Conservation (phyloP, 2,888 invertebrate species). For the Oxycera nigricornis region DNA sequence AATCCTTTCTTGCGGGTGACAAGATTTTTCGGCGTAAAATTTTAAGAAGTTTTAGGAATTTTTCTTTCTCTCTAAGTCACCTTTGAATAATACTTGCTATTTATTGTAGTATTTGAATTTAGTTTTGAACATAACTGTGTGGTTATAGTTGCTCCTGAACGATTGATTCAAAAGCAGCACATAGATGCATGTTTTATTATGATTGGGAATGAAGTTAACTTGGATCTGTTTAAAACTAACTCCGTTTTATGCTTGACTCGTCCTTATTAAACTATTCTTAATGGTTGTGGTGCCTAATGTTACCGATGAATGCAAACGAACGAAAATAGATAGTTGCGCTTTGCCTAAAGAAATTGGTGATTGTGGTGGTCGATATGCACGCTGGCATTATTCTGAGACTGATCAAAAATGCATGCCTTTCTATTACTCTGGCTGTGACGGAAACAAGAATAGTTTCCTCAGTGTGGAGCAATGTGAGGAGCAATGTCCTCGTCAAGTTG, state of each 20-base stretch:
- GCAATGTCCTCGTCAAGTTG: conserved; percentile 79
- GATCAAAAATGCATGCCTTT: conserved; percentile 91
- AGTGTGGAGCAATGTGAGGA: conserved; percentile 75
- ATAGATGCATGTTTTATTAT: no score
- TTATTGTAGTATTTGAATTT: no score
- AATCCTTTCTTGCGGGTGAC: no score
- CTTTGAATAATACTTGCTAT: no score
- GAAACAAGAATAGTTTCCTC: conserved; percentile 86
- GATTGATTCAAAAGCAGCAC: no score
- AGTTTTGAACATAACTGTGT: no score
- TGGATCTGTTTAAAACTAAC: neutral
- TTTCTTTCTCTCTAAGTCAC: no score
- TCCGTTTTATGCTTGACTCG: conserved; percentile 50
- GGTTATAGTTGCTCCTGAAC: no score
- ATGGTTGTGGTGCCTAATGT: neutral
- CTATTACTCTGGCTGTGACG: conserved; percentile 91
- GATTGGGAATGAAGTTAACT: neutral
- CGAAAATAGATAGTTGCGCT: conserved; percentile 73
- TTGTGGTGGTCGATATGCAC: conserved; percentile 74
- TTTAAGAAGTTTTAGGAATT: no score
- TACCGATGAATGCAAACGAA: neutral
- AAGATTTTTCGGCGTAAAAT: no score
- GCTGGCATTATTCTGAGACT: conserved; percentile 85
- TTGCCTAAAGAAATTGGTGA: conserved; percentile 77
- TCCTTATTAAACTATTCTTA: neutral